Evolutionary conservation across 2,888 invertebrate species (phyloP).

Genomic region (Polyommatus iphigenia): DNA sequence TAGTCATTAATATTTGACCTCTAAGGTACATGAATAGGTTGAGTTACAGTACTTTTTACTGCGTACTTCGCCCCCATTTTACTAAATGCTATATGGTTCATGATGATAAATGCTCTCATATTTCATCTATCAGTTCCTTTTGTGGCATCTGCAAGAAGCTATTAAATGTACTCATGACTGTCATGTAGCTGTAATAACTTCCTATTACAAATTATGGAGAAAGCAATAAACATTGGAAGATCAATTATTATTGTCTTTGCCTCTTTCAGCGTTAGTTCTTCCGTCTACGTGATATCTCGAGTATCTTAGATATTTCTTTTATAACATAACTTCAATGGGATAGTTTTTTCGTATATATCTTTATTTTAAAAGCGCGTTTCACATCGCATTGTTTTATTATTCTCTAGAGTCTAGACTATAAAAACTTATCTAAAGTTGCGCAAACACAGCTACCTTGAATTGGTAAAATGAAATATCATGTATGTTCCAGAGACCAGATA

Average conservation of each 20-base stretch:
- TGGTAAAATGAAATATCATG: not conserved
- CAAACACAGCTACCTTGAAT: not conserved
- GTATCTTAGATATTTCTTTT: not conserved
- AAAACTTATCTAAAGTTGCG: not conserved
- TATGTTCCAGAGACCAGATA: not conserved
- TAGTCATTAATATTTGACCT: slow-evolving; percentile 21
- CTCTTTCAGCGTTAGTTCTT: not conserved
- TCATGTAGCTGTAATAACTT: slow-evolving; percentile 27
- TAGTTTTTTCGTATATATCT: not conserved
- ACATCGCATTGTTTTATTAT: not conserved
- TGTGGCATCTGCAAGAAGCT: not conserved
- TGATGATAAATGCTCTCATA: not conserved
- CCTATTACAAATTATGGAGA: slow-evolving; percentile 30
- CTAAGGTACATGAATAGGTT: slow-evolving; percentile 1
- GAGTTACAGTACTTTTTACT: not conserved
- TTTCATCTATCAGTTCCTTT: slow-evolving; percentile 19
- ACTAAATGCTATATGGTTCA: not conserved
- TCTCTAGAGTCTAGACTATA: not conserved
- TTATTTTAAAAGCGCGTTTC: not conserved
- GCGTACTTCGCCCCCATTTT: not conserved
- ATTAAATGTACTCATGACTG: slow-evolving; percentile 7
- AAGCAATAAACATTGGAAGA: slow-evolving; percentile 17
- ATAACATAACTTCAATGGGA: not conserved
- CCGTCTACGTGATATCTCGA: slow-evolving; percentile 6
- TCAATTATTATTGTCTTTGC: slow-evolving; percentile 24